Base-by-base conservation (phyloP, 2,888 invertebrate species). In the Athalia rosae region DNA sequence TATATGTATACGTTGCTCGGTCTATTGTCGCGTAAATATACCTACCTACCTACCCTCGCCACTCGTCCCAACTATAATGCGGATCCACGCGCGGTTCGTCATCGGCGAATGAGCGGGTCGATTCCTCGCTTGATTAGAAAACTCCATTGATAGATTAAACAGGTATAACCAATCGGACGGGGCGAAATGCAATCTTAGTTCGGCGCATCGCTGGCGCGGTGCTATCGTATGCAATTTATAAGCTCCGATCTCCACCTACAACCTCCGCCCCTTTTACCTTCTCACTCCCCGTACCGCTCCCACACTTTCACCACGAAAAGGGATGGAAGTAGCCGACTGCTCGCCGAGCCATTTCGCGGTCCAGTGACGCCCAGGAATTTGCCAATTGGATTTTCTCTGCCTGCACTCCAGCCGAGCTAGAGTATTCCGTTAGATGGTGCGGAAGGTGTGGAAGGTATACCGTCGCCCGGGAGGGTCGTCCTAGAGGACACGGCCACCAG, bases 351-450 rank as follows among this genome's bases (percentile, higher is more conserved):
- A 89, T 87, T 89, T 89, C 88, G 87, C 87, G 88, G 87, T 88
- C 88, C 87, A 87, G 85, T 88, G 88, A 88, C 87, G 87, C 85
- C 83, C 84, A 87, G 89, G 88, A 89, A 89, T 89, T 88, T 85
- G 85, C 86, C 88, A 88, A 89, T 89, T 89, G 89, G 88, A 89
- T 89, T 89, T 88, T 88, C 89, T 85, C 87, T 83, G 85, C 83
- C 84, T 84, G 84, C 87, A 81, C 83, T 84, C 84, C 82, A 83
- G 85, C 84, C 83, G 81, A 81, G 83, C 82, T 80, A 79, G 84
- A 87, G 83, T 86, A 84, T 86, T 83, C 84, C 84, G 86, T 84
- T 85, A 87, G 87, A 86, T 86, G 85, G 84, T 86, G 86, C 84
- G 84, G 85, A 87, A 87, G 84, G 79, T 76, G 77, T 78, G 71